Evolutionary conservation across 2,888 invertebrate genomes (phyloP), one percentile per base, ranked within the genome.

Genomic region (Platycheirus albimanus): DNA sequence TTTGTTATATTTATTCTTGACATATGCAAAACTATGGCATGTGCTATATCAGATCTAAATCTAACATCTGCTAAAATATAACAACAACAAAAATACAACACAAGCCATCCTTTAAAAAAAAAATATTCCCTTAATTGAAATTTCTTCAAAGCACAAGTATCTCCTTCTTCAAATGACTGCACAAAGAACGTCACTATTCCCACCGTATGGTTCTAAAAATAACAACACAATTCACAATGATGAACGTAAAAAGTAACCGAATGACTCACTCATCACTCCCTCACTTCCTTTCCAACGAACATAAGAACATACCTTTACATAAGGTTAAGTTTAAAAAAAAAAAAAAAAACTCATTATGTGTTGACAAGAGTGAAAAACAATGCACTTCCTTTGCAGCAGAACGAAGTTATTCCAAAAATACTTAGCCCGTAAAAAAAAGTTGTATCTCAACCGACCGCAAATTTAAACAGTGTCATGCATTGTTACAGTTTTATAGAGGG

Each of bases 341-440:
- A 24, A 24, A 33, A 20, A 51, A 58, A 66, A 61, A 15, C 20
- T 33, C 33, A 52, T 52, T 33, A 52, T 19, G 3, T 38, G 69
- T 61, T 61, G 69, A 69, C 69, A 75, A 41, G 20, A 11, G 28
- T 58, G 33, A 69, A 64, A 58, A 45, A 76, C 76, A 81, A 74
- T 56, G 81, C 81, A 77, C 71, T 77, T 81, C 81, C 77, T 77
- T 67, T 72, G 77, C 81, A 81, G 81, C 77, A 67, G 71, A 81
- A 81, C 71, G 52, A 81, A 81, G 58, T 77, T 81, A 81, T 81
- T 81, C 76, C 66, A 66, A 58, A 76, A 76, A 52, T 76, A 61
- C 80, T 33, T 71, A 64, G 63, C 30, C 58, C 66, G 71, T 81
- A 49, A 54, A 63, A 6, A 43, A 24, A 58, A 11, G 17, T 3